phyloP scores from a whole-genome alignment of 2,113 vertebrate genomes.

The Alethe diademata region DNA sequence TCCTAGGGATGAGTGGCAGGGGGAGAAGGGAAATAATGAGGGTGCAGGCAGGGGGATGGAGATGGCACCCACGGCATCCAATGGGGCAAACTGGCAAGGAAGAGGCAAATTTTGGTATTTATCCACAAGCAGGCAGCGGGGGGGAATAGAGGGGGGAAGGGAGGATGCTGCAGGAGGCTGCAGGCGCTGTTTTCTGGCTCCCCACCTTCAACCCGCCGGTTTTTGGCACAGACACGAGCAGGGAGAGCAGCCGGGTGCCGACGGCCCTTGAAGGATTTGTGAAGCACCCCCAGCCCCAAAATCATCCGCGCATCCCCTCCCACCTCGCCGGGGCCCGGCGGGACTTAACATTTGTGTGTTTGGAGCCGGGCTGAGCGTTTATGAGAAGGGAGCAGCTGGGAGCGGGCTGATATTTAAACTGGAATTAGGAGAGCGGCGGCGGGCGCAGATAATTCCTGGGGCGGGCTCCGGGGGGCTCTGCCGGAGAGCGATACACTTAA shows the following conservation, averaged over 20 bases:
- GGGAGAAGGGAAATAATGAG: background rate
- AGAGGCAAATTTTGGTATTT: accelerated
- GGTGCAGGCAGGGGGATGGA: no score
- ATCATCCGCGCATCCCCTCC: background rate
- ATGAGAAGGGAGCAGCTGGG: constrained; percentile 79
- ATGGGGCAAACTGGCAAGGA: background rate
- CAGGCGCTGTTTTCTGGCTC: background rate
- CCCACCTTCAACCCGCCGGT: accelerated
- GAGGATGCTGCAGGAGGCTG: background rate
- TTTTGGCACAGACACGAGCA: background rate
- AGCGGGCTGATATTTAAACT: constrained; percentile 81
- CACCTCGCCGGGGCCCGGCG: background rate
- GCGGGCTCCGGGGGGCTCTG: background rate
- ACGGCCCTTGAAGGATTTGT: accelerated
- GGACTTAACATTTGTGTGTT: constrained; percentile 76
- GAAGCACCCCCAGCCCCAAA: background rate
- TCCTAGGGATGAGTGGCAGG: background rate
- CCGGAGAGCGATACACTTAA: constrained; percentile 38
- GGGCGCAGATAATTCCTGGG: constrained; percentile 70
- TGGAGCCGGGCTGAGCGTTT: constrained; percentile 74
- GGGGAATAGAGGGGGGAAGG: background rate
- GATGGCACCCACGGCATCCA: no score
- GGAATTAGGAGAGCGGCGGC: constrained; percentile 73
- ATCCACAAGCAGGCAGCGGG: background rate
- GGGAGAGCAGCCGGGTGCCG: background rate